Evolutionary conservation across 2,113 vertebrate genomes (phyloP), one percentile per base, ranked within the genome.

Genomic region (Oreochromis aureus): DNA sequence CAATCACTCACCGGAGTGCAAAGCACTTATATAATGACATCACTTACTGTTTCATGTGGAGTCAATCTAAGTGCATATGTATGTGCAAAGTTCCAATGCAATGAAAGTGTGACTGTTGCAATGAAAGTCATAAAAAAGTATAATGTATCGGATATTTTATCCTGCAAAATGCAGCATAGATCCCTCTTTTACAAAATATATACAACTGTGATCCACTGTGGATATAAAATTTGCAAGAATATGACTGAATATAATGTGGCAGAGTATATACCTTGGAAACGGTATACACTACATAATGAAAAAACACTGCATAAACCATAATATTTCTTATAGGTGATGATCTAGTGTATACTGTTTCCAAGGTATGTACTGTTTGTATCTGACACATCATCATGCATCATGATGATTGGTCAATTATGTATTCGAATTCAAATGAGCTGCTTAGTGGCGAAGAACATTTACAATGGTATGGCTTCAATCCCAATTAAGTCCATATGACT

Each of bases 41-140:
- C 87, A 88, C 6, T 84, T 91, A 46, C 5, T 92, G 32, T 89
- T 91, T 90, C 85, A 93, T 91, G 80, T 83, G 66, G 61, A 83
- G 63, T 90, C 19, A 71, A 3, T 44, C 53, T 6, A 32, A 51
- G 4, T 32, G 39, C 22, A 9, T 80, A 41, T 7, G 6, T 59
- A 51, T 5, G 56, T 58, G 61, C 78, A 91, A 89, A 83, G 53
- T 89, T 83, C 63, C 61, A 83, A 9, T 78, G 19, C 32, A 55
- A 32, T 34, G 59, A 63, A 88, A 90, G 85, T 79, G 10, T 27
- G 18, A 86, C 27, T 51, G 44, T 51, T 27, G 27, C 27, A 27
- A 27, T 27, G 36, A 39, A 39, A n/a, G 11, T 80, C 30, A 82
- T 19, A 34, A 39, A 63, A 6, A 55, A 27, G 6, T 12, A 24